Percentiles rank a stretch among this genome's conserved stretches.
Conservation (phyloP, 1,140 invertebrate genomes). For the Polypedilum vanderplanki region DNA sequence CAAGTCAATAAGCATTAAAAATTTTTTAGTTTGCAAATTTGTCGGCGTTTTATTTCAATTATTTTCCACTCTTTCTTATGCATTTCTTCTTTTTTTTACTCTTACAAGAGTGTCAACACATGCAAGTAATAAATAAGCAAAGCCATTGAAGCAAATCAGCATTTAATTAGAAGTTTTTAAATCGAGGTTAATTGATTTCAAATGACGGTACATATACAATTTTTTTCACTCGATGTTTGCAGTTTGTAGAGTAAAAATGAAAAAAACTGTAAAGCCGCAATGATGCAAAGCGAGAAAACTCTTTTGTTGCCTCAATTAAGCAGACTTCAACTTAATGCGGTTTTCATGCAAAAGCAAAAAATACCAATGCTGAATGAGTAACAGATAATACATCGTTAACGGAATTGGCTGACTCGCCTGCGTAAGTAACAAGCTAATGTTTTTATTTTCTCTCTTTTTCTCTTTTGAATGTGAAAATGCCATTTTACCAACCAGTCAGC, state of each 20-base stretch:
- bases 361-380: too few relatives aligned
- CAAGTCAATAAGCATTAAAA: conserved; percentile 5
- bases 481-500: not conserved
- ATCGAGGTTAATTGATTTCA: conserved; percentile 27
- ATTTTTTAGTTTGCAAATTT: not conserved
- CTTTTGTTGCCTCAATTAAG: not conserved
- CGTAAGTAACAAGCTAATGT: not conserved
- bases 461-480: not conserved
- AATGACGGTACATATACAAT: too few relatives aligned
- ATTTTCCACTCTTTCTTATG: too few relatives aligned
- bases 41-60: not conserved
- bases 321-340: not conserved
- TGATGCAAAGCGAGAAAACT: not conserved
- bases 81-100: not conserved
- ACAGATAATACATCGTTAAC: too few relatives aligned
- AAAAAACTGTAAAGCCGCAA: conserved; percentile 1
- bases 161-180: conserved; percentile 26
- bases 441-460: not conserved
- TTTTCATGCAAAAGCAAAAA: not conserved
- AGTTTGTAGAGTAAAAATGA: not conserved
- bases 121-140: not conserved
- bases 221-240: too few relatives aligned
- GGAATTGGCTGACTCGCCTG: too few relatives aligned
- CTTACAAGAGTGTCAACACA: conserved; percentile 28
- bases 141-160: not conserved